Conservation (phyloP, 2,113 vertebrate species). For the Ptychochromis oligacanthus region DNA sequence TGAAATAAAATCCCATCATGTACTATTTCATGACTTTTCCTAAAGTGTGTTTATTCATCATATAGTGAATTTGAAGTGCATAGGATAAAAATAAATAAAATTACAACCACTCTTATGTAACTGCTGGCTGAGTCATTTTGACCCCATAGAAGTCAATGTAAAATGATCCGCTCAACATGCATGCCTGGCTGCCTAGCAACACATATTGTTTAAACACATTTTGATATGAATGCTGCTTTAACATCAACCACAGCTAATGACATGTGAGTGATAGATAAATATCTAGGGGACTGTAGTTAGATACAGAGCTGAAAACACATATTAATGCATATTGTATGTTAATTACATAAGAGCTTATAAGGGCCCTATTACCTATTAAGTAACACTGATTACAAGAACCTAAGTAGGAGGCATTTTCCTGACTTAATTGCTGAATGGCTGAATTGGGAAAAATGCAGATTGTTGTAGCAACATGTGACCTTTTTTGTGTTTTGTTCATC, state of each 20-base stretch:
- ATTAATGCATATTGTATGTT: no score
- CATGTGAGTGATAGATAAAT: neutral
- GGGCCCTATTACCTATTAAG: no score
- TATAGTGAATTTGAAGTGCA: neutral
- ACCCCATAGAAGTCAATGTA: neutral
- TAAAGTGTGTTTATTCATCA: neutral
- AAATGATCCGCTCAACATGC: neutral
- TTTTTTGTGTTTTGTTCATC: neutral
- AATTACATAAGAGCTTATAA: no score
- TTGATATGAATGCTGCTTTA: neutral
- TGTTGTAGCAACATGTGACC: no score
- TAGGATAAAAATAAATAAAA: no score
- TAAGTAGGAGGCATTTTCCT: no score
- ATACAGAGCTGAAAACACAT: neutral
- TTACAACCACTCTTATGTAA: no score
- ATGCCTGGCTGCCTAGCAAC: neutral
- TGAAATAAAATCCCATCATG: rapidly evolving
- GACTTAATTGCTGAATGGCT: no score
- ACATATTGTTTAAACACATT: neutral
- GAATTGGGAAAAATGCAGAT: no score
- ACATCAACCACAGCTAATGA: neutral
- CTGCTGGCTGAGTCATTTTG: neutral
- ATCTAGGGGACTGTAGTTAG: rapidly evolving
- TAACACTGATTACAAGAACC: no score
- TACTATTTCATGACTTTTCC: neutral